Conservation (phyloP, 2,888 invertebrate genomes). For the Agrotis exclamationis region DNA sequence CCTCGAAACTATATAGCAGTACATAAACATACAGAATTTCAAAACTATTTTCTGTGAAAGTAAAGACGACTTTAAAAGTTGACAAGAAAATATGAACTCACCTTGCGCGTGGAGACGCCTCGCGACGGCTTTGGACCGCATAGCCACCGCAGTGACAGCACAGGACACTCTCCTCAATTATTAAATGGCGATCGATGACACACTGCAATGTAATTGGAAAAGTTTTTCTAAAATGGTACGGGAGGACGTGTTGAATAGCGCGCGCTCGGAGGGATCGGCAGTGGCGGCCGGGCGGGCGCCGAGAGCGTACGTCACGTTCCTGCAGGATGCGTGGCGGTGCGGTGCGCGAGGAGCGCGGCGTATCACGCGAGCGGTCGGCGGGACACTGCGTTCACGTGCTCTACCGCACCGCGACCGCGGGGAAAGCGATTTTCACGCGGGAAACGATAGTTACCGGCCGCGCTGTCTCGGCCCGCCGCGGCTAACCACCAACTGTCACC, state of each 20-base stretch:
- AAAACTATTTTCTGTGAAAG: conserved; percentile 15
- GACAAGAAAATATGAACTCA: conserved; percentile 79
- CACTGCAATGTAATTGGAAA: conserved; percentile 73
- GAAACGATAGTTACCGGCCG: conserved; percentile 88
- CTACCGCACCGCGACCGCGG: conserved; percentile 82
- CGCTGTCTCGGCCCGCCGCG: conserved; percentile 85
- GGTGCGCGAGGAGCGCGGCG: conserved; percentile 83
- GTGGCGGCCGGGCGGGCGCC: conserved; percentile 83
- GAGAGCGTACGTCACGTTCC: conserved; percentile 77
- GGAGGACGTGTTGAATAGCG: conserved; percentile 66
- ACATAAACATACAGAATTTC: conserved; percentile 28
- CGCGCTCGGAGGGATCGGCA: conserved; percentile 76
- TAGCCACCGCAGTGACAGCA: conserved; percentile 84
- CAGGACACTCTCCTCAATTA: conserved; percentile 80
- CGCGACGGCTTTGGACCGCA: conserved; percentile 94
- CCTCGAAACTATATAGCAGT: conserved; percentile 57
- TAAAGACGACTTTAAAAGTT: conserved; percentile 35
- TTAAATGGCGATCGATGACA: conserved; percentile 82
- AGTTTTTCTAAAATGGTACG: conserved; percentile 77
- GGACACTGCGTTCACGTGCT: conserved; percentile 90
- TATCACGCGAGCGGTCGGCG: conserved; percentile 89
- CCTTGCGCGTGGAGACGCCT: conserved; percentile 93
- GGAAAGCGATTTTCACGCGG: conserved; percentile 91
- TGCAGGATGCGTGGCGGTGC: conserved; percentile 74
- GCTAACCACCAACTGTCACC: conserved; percentile 84